A percentile compares a stretch with the other conserved stretches of the same genome.
Evolutionary conservation across 2,888 invertebrate genomes (phyloP).

Genomic region (Eupeodes latifasciatus): DNA sequence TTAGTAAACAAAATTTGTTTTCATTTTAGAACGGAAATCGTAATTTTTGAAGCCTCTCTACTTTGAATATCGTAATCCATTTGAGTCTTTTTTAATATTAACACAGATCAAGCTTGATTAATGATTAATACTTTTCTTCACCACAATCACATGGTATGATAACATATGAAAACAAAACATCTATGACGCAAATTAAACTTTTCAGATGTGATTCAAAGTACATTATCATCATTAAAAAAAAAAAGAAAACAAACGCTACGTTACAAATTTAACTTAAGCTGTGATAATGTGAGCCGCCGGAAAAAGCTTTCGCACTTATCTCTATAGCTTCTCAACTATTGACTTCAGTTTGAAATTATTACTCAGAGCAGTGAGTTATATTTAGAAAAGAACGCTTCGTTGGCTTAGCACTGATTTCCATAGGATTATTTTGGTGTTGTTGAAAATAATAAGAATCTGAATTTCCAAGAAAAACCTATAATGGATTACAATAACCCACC

Average conservation of each 20-base stretch:
- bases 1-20: too few species aligned
- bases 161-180: too few species aligned
- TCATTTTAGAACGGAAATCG: too few species aligned
- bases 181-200: background rate
- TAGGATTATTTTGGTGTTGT: background rate
- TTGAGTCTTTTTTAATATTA: too few species aligned
- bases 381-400: too few species aligned
- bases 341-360: slow-evolving; percentile 53
- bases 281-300: background rate
- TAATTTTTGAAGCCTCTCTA: too few species aligned
- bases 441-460: slow-evolving; percentile 47
- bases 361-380: background rate
- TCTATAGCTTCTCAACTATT: slow-evolving; percentile 6
- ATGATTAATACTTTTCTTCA: too few species aligned
- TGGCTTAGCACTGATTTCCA: background rate
- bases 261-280: background rate
- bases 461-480: slow-evolving; percentile 38
- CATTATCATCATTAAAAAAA: background rate
- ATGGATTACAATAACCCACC: slow-evolving; percentile 77
- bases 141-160: too few species aligned
- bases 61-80: too few species aligned
- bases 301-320: slow-evolving; percentile 7
- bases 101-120: too few species aligned
- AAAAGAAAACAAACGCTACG: slow-evolving; percentile 8
- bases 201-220: background rate